Conservation (phyloP, 2,113 vertebrate genomes). For the Platycercus adscitus region DNA sequence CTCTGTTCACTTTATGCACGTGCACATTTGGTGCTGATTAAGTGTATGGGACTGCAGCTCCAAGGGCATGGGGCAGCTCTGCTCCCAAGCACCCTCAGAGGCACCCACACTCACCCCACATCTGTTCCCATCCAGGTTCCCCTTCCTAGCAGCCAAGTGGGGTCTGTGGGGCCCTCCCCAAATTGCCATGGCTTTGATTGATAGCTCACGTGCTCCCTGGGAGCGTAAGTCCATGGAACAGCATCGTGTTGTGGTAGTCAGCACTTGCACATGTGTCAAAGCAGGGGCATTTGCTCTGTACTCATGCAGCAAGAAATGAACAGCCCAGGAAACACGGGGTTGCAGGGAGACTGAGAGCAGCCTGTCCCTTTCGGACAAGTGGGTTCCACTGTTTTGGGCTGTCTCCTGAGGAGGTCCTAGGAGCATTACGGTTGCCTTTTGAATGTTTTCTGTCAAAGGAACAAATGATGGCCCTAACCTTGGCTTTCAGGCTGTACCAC, state of each 20-base stretch:
- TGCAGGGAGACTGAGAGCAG: not conserved
- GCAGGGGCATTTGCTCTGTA: not conserved
- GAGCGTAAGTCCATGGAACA: fast-evolving
- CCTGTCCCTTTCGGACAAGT: not conserved
- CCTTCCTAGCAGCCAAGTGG: not conserved
- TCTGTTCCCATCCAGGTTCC: not conserved
- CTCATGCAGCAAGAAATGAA: not conserved
- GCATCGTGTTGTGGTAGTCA: not conserved
- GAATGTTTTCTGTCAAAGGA: not conserved
- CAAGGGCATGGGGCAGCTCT: not conserved
- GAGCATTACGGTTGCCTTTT: not conserved
- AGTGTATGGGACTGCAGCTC: not conserved
- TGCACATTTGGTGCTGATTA: conserved; percentile 56
- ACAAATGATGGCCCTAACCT: not conserved
- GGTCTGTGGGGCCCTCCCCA: not conserved
- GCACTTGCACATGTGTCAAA: not conserved
- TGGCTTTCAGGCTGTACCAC: not conserved
- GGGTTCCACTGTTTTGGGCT: not conserved
- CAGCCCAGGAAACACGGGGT: not conserved
- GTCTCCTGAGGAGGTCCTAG: not conserved
- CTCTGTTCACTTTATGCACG: not conserved
- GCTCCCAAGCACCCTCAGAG: not conserved
- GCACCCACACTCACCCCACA: not conserved
- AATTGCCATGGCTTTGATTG: not conserved
- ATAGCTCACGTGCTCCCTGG: fast-evolving